Base-by-base conservation (phyloP, 2,113 vertebrate genomes). In the Onychostruthus taczanowskii region DNA sequence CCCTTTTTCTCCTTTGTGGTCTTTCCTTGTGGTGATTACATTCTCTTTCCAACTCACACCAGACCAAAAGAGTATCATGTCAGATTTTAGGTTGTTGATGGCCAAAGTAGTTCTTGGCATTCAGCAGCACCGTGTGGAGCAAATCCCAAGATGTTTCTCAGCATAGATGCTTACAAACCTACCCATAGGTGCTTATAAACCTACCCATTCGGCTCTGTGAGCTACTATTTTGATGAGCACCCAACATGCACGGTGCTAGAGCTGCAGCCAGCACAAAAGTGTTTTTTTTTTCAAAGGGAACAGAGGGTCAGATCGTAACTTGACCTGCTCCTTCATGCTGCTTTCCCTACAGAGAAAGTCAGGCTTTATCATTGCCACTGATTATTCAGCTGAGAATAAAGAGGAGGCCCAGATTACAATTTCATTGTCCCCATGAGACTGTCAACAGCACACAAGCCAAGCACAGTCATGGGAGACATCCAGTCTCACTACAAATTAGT, bases 381-480 rank as follows among this genome's bases (percentile, higher is more conserved):
- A 89, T 94, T 94, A 89, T 74, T 76, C 89, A 95, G 46, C 93
- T 81, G 89, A 93, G 76, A 93, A 89, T 93, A 84, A 96, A 95
- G 74, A 89, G 91, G 90, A 78, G 35, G 62, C 47, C 43, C 61
- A 75, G 91, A 95, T 94, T 83, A 80, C 1, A 0, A 35, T 88
- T 88, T 94, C 31, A 28, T 78, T 93, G 27, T 87, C 64, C 85
- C 43, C 63, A 31, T 30, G 90, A 77, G 90, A 92, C 92, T 76
- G 18, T 73, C 59, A 52, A 31, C 63, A 66, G 72, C 46, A 74
- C 26, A 77, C 23, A 90, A 70, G 79, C 63, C 83, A 89, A 92
- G 47, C 27, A 59, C 16, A 86, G 59, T 44, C 72, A 74, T 63
- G 67, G 69, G 68, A 89, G 33, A 50, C 33, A 86, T 72, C 39